These are phyloP conservation scores for Tonatia bakeri DNA, from an alignment of 2,113 vertebrate genomes.

Conservation along the genomic window DNA sequence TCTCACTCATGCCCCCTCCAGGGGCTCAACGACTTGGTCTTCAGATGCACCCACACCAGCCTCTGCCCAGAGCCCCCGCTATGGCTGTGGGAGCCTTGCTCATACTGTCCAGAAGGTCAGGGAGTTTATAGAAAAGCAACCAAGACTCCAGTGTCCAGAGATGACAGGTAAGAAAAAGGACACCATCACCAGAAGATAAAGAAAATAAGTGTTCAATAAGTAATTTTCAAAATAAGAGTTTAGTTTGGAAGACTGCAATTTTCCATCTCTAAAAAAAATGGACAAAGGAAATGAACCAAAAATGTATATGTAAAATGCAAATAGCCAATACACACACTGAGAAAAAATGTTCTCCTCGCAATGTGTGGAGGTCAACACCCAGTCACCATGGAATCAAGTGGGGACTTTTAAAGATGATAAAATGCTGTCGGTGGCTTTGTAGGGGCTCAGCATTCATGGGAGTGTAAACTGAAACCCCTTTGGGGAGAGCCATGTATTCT, in stretches of 20 bases:
- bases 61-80: neutral
- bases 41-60: neutral
- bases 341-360: neutral
- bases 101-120: neutral
- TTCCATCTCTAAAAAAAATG: neutral
- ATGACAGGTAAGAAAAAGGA: neutral
- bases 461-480: neutral
- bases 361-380: neutral
- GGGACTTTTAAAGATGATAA: neutral
- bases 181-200: neutral
- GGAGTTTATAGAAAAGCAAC: neutral
- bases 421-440: rapidly evolving
- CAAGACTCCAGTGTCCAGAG: neutral
- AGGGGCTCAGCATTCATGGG: neutral
- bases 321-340: rapidly evolving
- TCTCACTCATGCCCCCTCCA: neutral
- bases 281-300: neutral
- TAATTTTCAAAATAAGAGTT: neutral
- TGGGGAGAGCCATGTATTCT: neutral
- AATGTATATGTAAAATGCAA: neutral
- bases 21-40: neutral
- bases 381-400: neutral
- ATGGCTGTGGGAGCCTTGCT: neutral
- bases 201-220: neutral
- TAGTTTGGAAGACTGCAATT: neutral